Evolutionary conservation across 37 sponge, comb jelly and placozoan genomes (phyloP), one percentile per base, ranked within the genome.

Genomic region (Amphimedon queenslandica): DNA sequence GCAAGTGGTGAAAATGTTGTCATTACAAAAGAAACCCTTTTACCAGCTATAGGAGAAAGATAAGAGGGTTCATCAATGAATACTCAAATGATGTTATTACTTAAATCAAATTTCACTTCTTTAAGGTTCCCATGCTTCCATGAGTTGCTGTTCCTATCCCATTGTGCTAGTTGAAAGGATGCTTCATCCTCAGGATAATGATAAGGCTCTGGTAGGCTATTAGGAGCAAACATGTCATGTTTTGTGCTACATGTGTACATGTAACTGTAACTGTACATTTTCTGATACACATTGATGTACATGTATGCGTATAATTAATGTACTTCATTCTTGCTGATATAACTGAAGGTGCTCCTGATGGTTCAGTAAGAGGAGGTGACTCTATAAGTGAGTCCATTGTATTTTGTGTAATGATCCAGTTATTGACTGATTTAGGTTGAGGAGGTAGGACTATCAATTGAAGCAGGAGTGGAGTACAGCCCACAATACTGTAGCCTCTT

Each of bases 401-500:
- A 89, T 90, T 84, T 76, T 82, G 81, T 42, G 65, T 84, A 32
- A 93, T 82, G 29, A 79, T 85, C 94, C 94, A 93, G 68, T 76
- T 61, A 16, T 67, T 72, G 38, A 82, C 67, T 28, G 40, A 58
- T 63, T 93, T 93, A 21, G 84, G 75, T 69, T 73, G 87, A 2
- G 96, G 86, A 1, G 96, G 96, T 32, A 95, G 77, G 37, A 73
- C 64, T 35, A 95, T 60, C 47, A 95, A 66, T 25, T 84, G 74
- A 8, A 95, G 24, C 29, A 86, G 29, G 47, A 95, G 76, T 4
- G 80, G 79, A 10, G 86, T 85, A n/a, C n/a, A n/a, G 20, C 96
- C 86, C 21, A 84, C 86, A 6, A 77, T 69, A 35, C 51, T 55
- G 40, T 57, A 86, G 2, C 64, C 53, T 30, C 96, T 63, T 77